A percentile compares a stretch with the other conserved stretches of the same genome.
phyloP scores from a whole-genome alignment of 2,888 invertebrate genomes.

The Hypomecis atomaria region DNA sequence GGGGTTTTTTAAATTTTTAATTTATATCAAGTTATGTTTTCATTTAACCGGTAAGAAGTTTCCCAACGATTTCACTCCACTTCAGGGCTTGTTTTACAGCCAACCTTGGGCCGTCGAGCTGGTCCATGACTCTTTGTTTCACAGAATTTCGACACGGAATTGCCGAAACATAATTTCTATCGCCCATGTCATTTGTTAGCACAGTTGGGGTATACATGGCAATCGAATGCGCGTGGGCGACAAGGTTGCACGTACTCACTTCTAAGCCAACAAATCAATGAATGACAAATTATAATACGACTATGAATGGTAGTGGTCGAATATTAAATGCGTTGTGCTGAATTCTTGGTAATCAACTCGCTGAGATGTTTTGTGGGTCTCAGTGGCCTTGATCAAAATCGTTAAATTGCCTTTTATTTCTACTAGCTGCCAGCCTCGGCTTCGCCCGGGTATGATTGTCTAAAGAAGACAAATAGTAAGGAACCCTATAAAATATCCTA shows the following conservation, averaged over 20 bases:
- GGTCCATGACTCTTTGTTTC: conserved; percentile 34
- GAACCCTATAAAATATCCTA: too few species aligned
- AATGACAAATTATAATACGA: conserved; percentile 64
- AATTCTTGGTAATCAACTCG: conserved; percentile 26
- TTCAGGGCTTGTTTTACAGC: conserved; percentile 28
- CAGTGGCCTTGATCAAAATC: too few species aligned
- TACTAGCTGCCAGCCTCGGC: too few species aligned
- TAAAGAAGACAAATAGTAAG: too few species aligned
- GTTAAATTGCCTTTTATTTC: too few species aligned
- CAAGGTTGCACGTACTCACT: conserved; percentile 62
- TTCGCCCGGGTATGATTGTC: too few species aligned
- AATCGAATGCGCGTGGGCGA: conserved; percentile 63
- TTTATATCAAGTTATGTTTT: too few species aligned
- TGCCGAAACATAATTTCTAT: conserved; percentile 38
- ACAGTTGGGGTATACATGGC: conserved; percentile 50
- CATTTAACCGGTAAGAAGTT: neutral
- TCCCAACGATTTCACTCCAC: conserved; percentile 15
- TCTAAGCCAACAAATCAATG: conserved; percentile 71
- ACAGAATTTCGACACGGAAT: conserved; percentile 37
- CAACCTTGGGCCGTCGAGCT: conserved; percentile 30
- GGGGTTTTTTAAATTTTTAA: too few species aligned
- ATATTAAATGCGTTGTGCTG: conserved; percentile 29
- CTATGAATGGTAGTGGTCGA: conserved; percentile 28
- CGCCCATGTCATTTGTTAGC: conserved; percentile 46
- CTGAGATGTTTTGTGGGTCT: conserved; percentile 9